Base-by-base conservation (phyloP, 1,140 invertebrate species). In the Microplitis demolitor region DNA sequence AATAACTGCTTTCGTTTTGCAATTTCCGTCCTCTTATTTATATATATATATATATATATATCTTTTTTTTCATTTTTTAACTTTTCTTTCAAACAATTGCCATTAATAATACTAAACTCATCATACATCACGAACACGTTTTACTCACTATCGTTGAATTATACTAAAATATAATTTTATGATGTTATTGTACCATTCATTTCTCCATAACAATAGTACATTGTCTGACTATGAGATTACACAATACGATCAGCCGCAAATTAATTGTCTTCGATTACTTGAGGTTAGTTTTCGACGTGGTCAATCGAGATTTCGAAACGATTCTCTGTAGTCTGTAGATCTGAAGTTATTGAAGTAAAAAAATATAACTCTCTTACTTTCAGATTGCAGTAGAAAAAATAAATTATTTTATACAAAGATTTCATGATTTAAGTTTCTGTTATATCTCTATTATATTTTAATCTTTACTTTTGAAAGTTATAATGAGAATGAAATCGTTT, bases 81-180 rank as follows among this genome's bases (percentile, higher is more conserved):
- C 39, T 58, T 69, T 37, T 33, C 58, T 54, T 45, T 37, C 16
- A 60, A 69, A 69, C 67, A 69, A 69, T 69, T 69, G 58, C 58
- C 58, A 61, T 61, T 61, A 61, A 61, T 8, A 33, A 31, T 33
- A 33, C 9, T 31, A 56, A 16, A 56, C 53, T n/a, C 9, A 24
- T 16, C n/a, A 24, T 56, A 14, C 53, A 45, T 56, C 24, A 31
- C 31, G 0, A 31, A 61, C 31, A 33, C 31, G 13, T 31, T 31
- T 61, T 31, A 8, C 4, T 31, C 16, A 61, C 11, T 11, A 61
- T 3, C 5, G 31, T 34, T 5, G 4, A 5, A 8, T 13, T 24
- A 9, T 31, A 8, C 58, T 6, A 24, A 45, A 11, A 45, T 45
- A 45, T 45, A 11, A 45, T 11, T 45, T 11, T 45, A 39, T 39